A percentile compares a stretch with the other conserved stretches of the same genome.
Conservation (phyloP, 2,888 invertebrate genomes). For the Heliconius ismenius region DNA sequence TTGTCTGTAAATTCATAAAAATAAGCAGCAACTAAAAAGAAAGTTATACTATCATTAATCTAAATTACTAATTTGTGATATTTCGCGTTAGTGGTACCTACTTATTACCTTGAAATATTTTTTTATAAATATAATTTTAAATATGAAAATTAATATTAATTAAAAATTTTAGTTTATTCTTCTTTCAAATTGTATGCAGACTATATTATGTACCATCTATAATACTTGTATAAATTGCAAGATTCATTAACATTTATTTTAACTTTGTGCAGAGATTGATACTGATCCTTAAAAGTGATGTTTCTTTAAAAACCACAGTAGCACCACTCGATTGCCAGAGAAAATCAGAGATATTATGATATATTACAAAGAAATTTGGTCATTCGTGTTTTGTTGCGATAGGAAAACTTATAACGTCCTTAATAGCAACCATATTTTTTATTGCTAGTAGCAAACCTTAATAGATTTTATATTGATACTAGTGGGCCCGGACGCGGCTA, state of each 20-base stretch:
- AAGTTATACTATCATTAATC: not conserved
- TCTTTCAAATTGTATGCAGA: not conserved
- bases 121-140: too few relatives aligned
- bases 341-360: not conserved
- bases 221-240: not conserved
- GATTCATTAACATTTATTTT: not conserved
- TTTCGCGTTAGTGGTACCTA: not conserved
- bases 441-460: not conserved
- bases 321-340: not conserved
- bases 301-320: too few relatives aligned
- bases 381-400: conserved; percentile 14
- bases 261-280: not conserved
- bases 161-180: not conserved
- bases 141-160: too few relatives aligned
- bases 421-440: not conserved
- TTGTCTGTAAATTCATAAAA: not conserved
- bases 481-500: too few relatives aligned
- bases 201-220: not conserved
- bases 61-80: not conserved
- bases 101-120: not conserved
- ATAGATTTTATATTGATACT: not conserved
- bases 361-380: not conserved
- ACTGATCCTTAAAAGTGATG: too few relatives aligned
- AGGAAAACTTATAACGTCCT: not conserved
- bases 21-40: not conserved